phyloP scores from a whole-genome alignment of 2,113 vertebrate species.

The Microcebus tavaratra region DNA sequence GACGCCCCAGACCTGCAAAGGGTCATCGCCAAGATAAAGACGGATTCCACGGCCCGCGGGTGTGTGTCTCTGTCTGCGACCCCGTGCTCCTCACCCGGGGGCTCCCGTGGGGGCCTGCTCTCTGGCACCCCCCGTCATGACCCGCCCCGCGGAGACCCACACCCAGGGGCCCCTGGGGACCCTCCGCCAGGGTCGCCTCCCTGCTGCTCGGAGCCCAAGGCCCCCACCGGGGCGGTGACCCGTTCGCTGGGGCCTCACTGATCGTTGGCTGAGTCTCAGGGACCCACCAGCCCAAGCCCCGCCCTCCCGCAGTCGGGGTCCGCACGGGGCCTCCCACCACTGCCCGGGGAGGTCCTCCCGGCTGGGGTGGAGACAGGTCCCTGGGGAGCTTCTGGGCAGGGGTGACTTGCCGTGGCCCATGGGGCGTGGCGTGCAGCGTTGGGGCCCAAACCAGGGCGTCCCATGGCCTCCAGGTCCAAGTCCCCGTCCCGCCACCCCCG shows the following conservation, averaged over 20 bases:
- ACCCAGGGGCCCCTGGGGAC: not conserved
- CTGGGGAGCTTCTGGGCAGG: not conserved
- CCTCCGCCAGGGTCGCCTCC: not conserved
- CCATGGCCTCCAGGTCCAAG: rapidly evolving
- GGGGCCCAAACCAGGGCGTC: not conserved
- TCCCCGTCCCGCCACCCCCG: rapidly evolving
- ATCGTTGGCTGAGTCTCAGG: not conserved
- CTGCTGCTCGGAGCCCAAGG: too few species aligned
- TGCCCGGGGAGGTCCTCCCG: too few species aligned
- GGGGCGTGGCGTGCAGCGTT: not conserved
- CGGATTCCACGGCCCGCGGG: not conserved
- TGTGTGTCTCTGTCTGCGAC: not conserved
- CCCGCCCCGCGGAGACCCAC: too few species aligned
- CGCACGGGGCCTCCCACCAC: not conserved
- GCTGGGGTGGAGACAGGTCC: not conserved
- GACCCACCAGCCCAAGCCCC: not conserved
- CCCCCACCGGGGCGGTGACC: not conserved
- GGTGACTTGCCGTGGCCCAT: too few species aligned
- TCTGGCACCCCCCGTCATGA: not conserved
- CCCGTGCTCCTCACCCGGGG: rapidly evolving
- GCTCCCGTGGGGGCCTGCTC: not conserved
- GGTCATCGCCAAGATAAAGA: slow-evolving; percentile 25
- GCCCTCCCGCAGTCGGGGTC: too few species aligned
- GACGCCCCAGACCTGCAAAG: not conserved
- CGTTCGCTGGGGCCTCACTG: not conserved